Evolutionary conservation across 2,113 vertebrate species (phyloP).

Genomic region (Indicator indicator): DNA sequence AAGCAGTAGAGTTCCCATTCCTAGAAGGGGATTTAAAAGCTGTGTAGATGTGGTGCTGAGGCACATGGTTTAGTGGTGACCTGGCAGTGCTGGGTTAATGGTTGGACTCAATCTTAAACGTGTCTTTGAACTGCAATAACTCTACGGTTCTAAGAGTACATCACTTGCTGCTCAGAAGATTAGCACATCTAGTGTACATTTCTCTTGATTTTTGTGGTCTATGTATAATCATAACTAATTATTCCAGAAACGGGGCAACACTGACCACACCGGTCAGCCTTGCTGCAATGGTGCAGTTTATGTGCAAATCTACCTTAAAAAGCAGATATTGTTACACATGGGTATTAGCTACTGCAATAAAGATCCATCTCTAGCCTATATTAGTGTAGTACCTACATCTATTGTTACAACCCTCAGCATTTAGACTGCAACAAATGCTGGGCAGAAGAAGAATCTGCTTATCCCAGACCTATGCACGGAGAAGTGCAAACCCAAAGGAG

Average conservation of each 20-base stretch:
- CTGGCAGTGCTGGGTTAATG: no score
- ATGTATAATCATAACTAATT: background rate
- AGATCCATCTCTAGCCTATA: background rate
- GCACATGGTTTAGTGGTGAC: no score
- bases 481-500: background rate
- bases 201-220: background rate
- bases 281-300: background rate
- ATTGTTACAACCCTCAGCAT: background rate
- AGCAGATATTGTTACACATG: background rate
- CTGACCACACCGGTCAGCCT: background rate
- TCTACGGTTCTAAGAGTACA: background rate
- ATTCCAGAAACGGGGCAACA: background rate
- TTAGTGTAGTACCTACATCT: background rate
- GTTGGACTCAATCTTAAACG: no score
- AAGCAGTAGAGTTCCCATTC: no score
- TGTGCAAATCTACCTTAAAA: background rate
- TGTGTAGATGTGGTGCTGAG: no score
- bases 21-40: no score
- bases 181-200: background rate
- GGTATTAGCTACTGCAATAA: background rate
- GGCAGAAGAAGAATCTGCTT: background rate
- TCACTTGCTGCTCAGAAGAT: background rate
- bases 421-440: background rate
- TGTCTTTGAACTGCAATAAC: no score
- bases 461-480: background rate